These are phyloP conservation scores for Mesopsocus fuscifrons DNA, from an alignment of 2,888 invertebrate genomes.

Conservation along the genomic window DNA sequence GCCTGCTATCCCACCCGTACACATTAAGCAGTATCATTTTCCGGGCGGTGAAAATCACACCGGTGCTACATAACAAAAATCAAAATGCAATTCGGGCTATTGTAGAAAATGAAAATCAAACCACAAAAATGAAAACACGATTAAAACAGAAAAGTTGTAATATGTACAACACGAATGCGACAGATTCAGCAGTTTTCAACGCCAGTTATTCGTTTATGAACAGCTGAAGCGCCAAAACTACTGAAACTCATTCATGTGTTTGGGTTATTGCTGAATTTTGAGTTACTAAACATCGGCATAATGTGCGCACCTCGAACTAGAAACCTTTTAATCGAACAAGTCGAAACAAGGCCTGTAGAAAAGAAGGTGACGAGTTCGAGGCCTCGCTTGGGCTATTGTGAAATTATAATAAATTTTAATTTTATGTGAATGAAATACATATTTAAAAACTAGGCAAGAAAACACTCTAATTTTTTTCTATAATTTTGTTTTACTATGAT, in stretches of 20 bases:
- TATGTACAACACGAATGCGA: constrained; percentile 9
- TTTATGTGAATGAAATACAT: constrained; percentile 9
- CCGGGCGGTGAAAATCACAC: too few relatives aligned
- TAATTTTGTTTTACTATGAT: not conserved
- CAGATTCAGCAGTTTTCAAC: constrained; percentile 1
- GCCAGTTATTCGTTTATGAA: not conserved
- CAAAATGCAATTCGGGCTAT: constrained; percentile 10
- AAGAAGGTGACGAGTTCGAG: not conserved
- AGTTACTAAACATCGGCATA: not conserved
- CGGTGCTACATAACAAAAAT: too few relatives aligned
- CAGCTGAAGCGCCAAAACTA: not conserved
- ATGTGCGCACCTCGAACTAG: not conserved
- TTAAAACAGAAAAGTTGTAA: constrained; percentile 1
- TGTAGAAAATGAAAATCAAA: constrained; percentile 6
- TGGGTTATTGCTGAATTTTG: constrained; percentile 8
- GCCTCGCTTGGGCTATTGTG: constrained; percentile 6
- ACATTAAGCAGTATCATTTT: too few relatives aligned
- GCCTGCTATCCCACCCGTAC: too few relatives aligned
- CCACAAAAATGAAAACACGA: constrained; percentile 3
- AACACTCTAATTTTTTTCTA: constrained; percentile 3
- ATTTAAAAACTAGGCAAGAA: constrained; percentile 8
- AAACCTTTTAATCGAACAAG: not conserved
- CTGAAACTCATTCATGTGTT: constrained; percentile 8
- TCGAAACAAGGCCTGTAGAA: not conserved
- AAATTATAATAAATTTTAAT: constrained; percentile 3